Base-by-base conservation (phyloP, 2,888 invertebrate genomes). In the Dasysyrphus tricinctus region DNA sequence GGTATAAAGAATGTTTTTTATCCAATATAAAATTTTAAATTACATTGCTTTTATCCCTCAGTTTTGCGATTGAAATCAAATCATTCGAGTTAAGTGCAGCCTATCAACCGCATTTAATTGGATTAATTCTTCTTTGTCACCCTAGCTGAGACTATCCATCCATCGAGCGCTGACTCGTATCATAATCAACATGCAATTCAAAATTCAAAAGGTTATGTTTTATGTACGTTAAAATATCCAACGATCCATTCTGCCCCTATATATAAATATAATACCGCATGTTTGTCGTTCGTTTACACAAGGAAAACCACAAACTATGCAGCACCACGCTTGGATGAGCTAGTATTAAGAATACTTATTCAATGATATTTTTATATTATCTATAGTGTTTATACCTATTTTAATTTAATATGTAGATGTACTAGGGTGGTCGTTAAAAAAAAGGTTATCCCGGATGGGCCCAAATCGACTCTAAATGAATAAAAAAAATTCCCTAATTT, bases 91-190 rank as follows among this genome's bases (percentile, higher is more conserved):
- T 70, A 65, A 65, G 65, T 70, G 57, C 44, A 51, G 19, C 49
- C 39, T 72, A 77, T 72, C 81, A 73, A 78, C 61, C 61, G 54
- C 59, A 54, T 54, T 61, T 78, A 78, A 82, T 82, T 82, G 59
- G 61, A 82, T 82, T 82, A 78, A 39, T 54, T 69, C 54, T 39
- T 12, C 44, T 51, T 78, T 61, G 59, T 42, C 78, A 54, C 73
- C 54, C 73, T 54, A 67, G 12, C 47, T n/a, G 29, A 42, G 54
- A 54, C 11, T 4, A 56, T 34, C 34, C 34, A 61, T 42, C 51
- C 11, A 54, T 47, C 44, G 14, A 47, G 3, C 34, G 5, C 6
- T 57, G 34, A 34, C 56, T 61, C 69, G 56, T 76, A 56, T 63
- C 70, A 63, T 47, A 51, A 39, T 54, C 29, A 32, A 54, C 29